Conservation (phyloP, 1,140 invertebrate genomes). For the Drosophila burlai region DNA sequence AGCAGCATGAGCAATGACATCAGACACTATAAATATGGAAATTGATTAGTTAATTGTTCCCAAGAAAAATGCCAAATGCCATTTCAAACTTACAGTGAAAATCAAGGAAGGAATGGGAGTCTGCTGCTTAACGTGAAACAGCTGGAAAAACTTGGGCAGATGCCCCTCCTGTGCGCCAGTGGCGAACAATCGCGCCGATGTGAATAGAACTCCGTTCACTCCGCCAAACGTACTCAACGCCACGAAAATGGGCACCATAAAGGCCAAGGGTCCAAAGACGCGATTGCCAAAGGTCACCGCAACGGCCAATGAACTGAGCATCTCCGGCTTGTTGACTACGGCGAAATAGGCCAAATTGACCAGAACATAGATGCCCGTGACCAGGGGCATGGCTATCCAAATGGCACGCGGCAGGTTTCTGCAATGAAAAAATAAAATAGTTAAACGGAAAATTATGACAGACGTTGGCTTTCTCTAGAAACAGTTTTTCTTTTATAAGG, state of each 20-base stretch:
- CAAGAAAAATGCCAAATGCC: background rate
- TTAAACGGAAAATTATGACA: slow-evolving; percentile 24
- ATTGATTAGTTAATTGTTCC: slow-evolving; percentile 1
- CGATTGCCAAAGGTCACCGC: slow-evolving; percentile 94
- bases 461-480: background rate
- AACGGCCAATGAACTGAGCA: slow-evolving; percentile 92
- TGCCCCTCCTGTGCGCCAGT: slow-evolving; percentile 93
- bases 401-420: slow-evolving; percentile 95
- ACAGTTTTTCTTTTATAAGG: background rate
- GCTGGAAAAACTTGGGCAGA: slow-evolving; percentile 91
- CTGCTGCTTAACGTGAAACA: slow-evolving; percentile 90
- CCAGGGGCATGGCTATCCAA: slow-evolving; percentile 94
- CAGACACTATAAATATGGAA: slow-evolving; percentile 86
- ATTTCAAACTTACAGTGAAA: slow-evolving; percentile 88
- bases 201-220: slow-evolving; percentile 96
- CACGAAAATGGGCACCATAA: slow-evolving; percentile 95
- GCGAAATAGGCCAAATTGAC: slow-evolving; percentile 96
- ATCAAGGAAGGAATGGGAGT: slow-evolving; percentile 94
- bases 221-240: slow-evolving; percentile 94
- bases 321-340: slow-evolving; percentile 91
- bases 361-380: slow-evolving; percentile 94
- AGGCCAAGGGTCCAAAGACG: slow-evolving; percentile 91
- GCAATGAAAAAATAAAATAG: slow-evolving; percentile 59
- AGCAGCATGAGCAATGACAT: slow-evolving; percentile 91
- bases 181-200: slow-evolving; percentile 91